Percentiles rank a stretch among this genome's conserved stretches.
phyloP scores from a whole-genome alignment of 2,888 invertebrate genomes.

The Brachypalpus laphriformis region DNA sequence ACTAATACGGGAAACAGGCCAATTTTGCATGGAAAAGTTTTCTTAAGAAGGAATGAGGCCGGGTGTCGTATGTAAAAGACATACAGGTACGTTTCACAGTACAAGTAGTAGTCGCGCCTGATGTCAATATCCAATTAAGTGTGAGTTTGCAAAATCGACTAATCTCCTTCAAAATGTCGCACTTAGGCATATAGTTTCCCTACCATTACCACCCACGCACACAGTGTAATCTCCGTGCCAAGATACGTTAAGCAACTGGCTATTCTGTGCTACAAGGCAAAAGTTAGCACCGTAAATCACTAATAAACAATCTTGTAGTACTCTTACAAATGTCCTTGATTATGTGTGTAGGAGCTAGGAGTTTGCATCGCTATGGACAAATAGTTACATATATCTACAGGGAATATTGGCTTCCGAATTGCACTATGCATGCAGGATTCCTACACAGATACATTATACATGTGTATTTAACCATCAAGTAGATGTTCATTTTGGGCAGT shows the following conservation, averaged over 20 bases:
- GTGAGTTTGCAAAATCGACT: slow-evolving; percentile 41
- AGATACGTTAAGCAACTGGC: slow-evolving; percentile 21
- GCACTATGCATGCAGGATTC: not conserved
- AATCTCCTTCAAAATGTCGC: slow-evolving; percentile 26
- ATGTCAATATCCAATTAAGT: slow-evolving; percentile 42
- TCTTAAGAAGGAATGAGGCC: not conserved
- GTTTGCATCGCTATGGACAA: not conserved
- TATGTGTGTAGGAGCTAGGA: not conserved
- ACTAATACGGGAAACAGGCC: slow-evolving; percentile 21
- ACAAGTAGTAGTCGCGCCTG: slow-evolving; percentile 4
- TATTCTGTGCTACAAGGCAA: slow-evolving; percentile 34
- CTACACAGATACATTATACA: not conserved
- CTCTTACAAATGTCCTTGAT: slow-evolving; percentile 11
- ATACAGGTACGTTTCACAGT: not conserved
- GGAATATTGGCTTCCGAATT: not conserved
- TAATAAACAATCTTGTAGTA: slow-evolving; percentile 38
- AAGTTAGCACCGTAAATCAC: slow-evolving; percentile 40
- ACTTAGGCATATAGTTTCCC: not conserved
- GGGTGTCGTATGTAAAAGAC: not conserved
- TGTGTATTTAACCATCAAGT: not conserved
- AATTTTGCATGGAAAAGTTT: slow-evolving; percentile 17
- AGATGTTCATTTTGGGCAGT: not conserved
- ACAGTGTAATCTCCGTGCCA: slow-evolving; percentile 7
- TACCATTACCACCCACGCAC: not conserved
- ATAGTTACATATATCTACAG: slow-evolving; percentile 1